Base-by-base conservation (phyloP, 2,113 vertebrate species). In the Cavia aperea region DNA sequence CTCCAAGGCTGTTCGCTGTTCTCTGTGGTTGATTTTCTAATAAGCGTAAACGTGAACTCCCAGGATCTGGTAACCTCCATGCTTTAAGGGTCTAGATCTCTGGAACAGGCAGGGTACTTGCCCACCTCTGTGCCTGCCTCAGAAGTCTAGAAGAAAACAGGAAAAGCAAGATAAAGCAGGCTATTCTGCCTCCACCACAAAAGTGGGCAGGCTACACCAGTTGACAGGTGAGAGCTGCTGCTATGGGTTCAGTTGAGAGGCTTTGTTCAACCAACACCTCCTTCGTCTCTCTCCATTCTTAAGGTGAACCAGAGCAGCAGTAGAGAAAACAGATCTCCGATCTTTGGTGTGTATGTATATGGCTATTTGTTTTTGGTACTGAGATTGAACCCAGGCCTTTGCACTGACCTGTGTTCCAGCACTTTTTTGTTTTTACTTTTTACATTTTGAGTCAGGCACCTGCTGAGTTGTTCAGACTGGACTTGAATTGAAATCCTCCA, bases 71-170 rank as follows among this genome's bases (percentile, higher is more conserved):
- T 33, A 86, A 33, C 18, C 36, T 0, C 0, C 6, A 16, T 62
- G 39, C 24, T 75, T 66, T 49, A 2, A 29, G 33, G 8, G 31
- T 33, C 68, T 13, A 21, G 1, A 49, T 10, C 72, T 54, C 18
- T 15, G 0, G 33, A 39, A 23, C 49, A 15, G 23, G 10, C 58
- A 5, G 16, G 4, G 58, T 29, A 7, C 39, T n/a, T 26, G 49
- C 65, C 51, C 5, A 1, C 2, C 0, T 51, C 36, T 16, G 36
- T 29, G 36, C 9, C 33, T 24, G 1, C 18, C 14, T 54, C 43
- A 15, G 13, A 9, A 7, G 66, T 7, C 8, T 39, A 0, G 58
- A 58, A 58, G 78, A 54, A 78, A 16, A 14, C 6, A 0, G 4
- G n/a, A 29, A 21, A 62, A 56, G 68, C 72, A 78, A 39, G 63